phyloP scores from a whole-genome alignment of 2,888 invertebrate genomes.

The Cheilosia urbana region DNA sequence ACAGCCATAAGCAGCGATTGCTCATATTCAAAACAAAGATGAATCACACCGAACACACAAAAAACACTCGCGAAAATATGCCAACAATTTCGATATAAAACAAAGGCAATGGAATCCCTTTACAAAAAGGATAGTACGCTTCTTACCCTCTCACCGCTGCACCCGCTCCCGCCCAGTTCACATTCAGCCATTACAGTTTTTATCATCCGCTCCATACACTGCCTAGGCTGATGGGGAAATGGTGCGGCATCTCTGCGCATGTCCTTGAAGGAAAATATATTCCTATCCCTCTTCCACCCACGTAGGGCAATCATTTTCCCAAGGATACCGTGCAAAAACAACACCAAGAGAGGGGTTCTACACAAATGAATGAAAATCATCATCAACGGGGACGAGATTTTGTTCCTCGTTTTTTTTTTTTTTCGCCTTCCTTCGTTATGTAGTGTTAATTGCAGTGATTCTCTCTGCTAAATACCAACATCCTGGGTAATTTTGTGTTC shows the following conservation, averaged over 20 bases:
- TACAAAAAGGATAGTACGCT: constrained; percentile 29
- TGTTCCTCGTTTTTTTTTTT: constrained; percentile 35
- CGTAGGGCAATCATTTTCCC: constrained; percentile 9
- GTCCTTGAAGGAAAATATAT: constrained; percentile 17
- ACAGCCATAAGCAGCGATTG: background rate
- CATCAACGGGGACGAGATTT: constrained; percentile 54
- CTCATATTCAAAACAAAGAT: constrained; percentile 60
- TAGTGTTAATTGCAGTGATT: constrained; percentile 76
- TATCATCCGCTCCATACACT: constrained; percentile 26
- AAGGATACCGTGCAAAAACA: constrained; percentile 48
- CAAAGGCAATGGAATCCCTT: constrained; percentile 67
- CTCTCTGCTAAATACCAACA: constrained; percentile 76
- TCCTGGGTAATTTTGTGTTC: constrained; percentile 73
- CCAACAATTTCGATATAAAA: constrained; percentile 74
- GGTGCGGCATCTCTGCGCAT: constrained; percentile 41
- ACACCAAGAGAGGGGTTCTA: constrained; percentile 59
- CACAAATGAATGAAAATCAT: constrained; percentile 73
- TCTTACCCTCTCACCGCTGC: background rate
- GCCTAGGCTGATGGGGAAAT: constrained; percentile 52
- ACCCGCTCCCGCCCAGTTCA: constrained; percentile 33
- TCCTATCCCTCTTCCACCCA: constrained; percentile 49
- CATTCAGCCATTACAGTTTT: constrained; percentile 67
- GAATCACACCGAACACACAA: constrained; percentile 62
- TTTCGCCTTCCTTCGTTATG: constrained; percentile 68
- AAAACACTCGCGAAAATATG: constrained; percentile 60